Conservation (phyloP, 2,113 vertebrate genomes). For the Hippocampus mohnikei region DNA sequence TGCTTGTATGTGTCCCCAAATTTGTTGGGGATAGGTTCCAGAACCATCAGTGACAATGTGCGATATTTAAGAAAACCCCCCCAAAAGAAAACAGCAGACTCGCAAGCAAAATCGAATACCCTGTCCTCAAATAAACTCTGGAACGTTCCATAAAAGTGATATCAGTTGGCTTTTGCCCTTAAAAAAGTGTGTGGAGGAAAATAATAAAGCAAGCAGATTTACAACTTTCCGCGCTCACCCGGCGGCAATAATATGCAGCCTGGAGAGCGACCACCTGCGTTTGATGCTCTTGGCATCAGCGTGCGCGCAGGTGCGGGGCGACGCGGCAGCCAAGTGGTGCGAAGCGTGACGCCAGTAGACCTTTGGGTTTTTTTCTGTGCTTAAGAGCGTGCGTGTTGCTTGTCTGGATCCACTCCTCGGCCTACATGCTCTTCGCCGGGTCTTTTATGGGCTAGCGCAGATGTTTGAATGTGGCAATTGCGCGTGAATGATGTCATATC, state of each 20-base stretch:
- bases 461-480: conserved; percentile 63
- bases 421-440: conserved; percentile 29
- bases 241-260: conserved; percentile 52
- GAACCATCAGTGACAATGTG: not conserved
- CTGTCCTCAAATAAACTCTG: conserved; percentile 9
- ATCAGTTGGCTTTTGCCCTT: conserved; percentile 25
- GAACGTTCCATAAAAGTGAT: conserved; percentile 24
- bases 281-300: conserved; percentile 67
- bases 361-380: not conserved
- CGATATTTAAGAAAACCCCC: too few species aligned
- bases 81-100: not conserved
- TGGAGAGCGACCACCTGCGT: conserved; percentile 67
- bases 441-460: conserved; percentile 45
- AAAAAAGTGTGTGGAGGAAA: conserved; percentile 54
- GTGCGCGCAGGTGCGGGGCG: conserved; percentile 5
- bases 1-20: too few species aligned
- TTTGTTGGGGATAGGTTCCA: too few species aligned
- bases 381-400: not conserved
- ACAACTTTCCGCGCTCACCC: conserved; percentile 54
- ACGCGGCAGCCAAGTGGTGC: conserved; percentile 40
- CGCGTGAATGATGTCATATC: conserved; percentile 61
- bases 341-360: not conserved
- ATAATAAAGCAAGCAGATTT: conserved; percentile 60
- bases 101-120: not conserved
- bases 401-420: conserved; percentile 30